Evolutionary conservation across 1,140 invertebrate species (phyloP).

Genomic region (Drosophila leontia): DNA sequence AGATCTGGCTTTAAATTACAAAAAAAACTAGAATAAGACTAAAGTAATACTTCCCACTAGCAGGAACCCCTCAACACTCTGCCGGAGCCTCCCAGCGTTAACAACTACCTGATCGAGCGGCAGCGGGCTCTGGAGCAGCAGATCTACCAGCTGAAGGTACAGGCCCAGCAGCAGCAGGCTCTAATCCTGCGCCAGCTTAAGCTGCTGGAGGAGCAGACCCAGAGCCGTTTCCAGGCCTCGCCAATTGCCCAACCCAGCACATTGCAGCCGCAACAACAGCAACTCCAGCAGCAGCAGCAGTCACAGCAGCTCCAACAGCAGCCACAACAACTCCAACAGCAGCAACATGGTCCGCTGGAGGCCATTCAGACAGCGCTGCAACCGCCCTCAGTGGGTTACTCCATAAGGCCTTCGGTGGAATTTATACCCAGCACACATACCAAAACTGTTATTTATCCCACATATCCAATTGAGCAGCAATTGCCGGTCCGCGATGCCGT

Average conservation of each 20-base stretch:
- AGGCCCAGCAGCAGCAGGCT: slow-evolving; percentile 89
- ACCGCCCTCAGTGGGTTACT: slow-evolving; percentile 70
- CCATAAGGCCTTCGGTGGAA: slow-evolving; percentile 82
- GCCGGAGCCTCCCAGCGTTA: slow-evolving; percentile 55
- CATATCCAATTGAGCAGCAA: slow-evolving; percentile 82
- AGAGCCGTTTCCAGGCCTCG: slow-evolving; percentile 71
- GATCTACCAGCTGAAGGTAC: slow-evolving; percentile 87
- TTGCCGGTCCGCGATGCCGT: slow-evolving; percentile 78
- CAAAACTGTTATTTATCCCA: slow-evolving; percentile 79
- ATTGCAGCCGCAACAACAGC: slow-evolving; percentile 59
- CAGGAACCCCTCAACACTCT: slow-evolving; percentile 55
- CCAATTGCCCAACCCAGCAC: slow-evolving; percentile 75
- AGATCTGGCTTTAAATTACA: not conserved
- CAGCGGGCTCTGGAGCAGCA: slow-evolving; percentile 90
- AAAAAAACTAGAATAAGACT: no score
- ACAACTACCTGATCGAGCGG: slow-evolving; percentile 86
- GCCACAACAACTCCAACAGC: slow-evolving; percentile 57
- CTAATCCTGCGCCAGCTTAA: slow-evolving; percentile 89
- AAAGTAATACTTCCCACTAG: not conserved
- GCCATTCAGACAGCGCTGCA: slow-evolving; percentile 83
- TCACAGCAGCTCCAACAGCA: slow-evolving; percentile 38
- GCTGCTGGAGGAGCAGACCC: slow-evolving; percentile 87
- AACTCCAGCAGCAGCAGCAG: slow-evolving; percentile 39
- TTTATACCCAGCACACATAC: slow-evolving; percentile 81
- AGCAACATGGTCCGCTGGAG: slow-evolving; percentile 78